Evolutionary conservation across 2,113 vertebrate genomes (phyloP).

Genomic region (Pelecanus crispus): DNA sequence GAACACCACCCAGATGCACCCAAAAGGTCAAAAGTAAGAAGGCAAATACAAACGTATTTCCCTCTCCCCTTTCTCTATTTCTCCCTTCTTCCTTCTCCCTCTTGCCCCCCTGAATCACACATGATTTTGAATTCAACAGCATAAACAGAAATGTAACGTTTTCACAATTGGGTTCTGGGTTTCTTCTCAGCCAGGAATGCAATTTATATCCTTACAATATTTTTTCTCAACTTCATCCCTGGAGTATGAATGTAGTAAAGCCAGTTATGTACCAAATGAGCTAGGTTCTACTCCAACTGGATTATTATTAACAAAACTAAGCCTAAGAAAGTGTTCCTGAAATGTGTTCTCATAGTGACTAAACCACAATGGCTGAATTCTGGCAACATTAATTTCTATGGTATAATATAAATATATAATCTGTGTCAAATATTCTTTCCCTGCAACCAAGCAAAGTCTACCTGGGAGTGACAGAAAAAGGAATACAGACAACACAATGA

Average conservation of each 20-base stretch:
- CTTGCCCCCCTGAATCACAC: neutral
- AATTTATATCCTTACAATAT: neutral
- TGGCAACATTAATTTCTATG: neutral
- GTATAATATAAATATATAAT: neutral
- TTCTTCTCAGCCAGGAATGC: neutral
- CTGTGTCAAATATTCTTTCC: neutral
- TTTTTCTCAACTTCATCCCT: neutral
- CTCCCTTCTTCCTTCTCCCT: neutral
- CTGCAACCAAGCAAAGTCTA: neutral
- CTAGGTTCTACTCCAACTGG: neutral
- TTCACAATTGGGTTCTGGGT: neutral
- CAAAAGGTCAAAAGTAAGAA: neutral
- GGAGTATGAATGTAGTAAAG: neutral
- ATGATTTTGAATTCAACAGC: neutral
- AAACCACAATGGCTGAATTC: neutral
- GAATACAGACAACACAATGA: neutral
- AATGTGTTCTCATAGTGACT: neutral
- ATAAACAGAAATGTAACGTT: neutral
- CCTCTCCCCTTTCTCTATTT: neutral
- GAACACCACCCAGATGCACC: neutral
- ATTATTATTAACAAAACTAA: neutral
- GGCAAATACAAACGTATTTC: neutral
- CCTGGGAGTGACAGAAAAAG: neutral
- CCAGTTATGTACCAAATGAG: neutral
- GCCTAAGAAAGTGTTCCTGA: neutral